Evolutionary conservation across 2,113 vertebrate genomes (phyloP).

Genomic region (Myiopsitta monachus): DNA sequence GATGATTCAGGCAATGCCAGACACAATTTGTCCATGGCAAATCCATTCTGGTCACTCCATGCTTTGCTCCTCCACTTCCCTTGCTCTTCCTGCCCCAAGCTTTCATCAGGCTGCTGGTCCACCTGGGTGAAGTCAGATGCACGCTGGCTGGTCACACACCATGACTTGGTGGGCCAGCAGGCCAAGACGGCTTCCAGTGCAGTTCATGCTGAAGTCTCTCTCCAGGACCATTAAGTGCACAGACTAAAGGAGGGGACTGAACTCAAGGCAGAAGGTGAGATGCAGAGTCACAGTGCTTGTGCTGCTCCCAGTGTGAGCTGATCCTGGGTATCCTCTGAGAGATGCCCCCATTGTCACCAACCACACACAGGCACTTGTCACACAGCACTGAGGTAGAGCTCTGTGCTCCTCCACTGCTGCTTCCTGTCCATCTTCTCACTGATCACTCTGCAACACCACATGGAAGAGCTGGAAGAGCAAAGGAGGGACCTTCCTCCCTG

Average conservation of each 20-base stretch:
- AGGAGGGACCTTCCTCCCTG: not conserved
- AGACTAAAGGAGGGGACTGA: not conserved
- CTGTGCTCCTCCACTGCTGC: accelerated
- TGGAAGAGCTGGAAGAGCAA: not conserved
- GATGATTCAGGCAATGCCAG: not conserved
- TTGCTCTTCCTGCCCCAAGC: not conserved
- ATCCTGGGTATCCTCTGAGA: accelerated
- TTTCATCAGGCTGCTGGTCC: no score
- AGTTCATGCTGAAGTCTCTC: not conserved
- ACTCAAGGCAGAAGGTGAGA: not conserved
- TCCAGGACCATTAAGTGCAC: no score
- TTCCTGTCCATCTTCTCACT: accelerated
- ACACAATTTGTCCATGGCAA: not conserved
- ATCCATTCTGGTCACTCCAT: no score
- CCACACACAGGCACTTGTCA: accelerated
- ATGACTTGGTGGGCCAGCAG: not conserved
- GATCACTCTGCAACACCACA: accelerated
- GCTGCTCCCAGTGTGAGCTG: not conserved
- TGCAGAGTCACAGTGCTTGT: accelerated
- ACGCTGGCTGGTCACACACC: accelerated
- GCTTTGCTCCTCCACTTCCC: not conserved
- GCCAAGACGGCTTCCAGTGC: not conserved
- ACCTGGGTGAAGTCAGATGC: accelerated
- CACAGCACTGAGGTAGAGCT: accelerated
- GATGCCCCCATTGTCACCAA: not conserved